phyloP scores from a whole-genome alignment of 2,888 invertebrate species.

The Eupsilia transversa region DNA sequence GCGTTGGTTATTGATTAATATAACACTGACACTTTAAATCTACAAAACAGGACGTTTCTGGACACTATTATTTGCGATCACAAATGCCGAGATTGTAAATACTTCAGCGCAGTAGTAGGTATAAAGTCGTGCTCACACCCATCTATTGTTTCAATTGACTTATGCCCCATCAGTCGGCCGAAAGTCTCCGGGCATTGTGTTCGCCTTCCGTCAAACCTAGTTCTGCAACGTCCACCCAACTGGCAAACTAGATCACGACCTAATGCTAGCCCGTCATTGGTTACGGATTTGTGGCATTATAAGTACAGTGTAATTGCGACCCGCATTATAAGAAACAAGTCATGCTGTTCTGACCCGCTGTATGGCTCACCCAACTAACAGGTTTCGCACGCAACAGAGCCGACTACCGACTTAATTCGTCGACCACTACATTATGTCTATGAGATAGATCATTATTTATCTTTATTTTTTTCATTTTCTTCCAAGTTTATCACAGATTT shows the following conservation, averaged over 20 bases:
- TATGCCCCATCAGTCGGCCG: slow-evolving; percentile 77
- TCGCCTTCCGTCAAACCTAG: slow-evolving; percentile 70
- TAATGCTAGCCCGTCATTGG: slow-evolving; percentile 21
- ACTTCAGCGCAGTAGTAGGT: slow-evolving; percentile 39
- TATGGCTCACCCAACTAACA: slow-evolving; percentile 68
- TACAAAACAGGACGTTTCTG: neutral
- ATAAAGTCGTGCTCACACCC: slow-evolving; percentile 81
- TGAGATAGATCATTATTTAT: slow-evolving; percentile 38
- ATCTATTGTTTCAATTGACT: slow-evolving; percentile 85
- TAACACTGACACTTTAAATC: neutral
- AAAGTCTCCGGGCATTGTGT: slow-evolving; percentile 82
- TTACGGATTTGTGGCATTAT: slow-evolving; percentile 34
- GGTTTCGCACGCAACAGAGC: slow-evolving; percentile 73
- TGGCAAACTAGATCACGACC: slow-evolving; percentile 61
- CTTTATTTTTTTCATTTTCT: slow-evolving; percentile 21
- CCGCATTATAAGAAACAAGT: slow-evolving; percentile 63
- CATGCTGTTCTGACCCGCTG: slow-evolving; percentile 57
- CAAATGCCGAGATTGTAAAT: slow-evolving; percentile 31
- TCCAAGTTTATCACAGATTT: slow-evolving; percentile 25
- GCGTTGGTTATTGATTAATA: neutral
- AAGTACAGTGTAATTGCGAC: slow-evolving; percentile 58
- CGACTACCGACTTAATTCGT: slow-evolving; percentile 66
- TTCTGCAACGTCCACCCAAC: slow-evolving; percentile 58
- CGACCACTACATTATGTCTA: slow-evolving; percentile 50
- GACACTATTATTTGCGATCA: slow-evolving; percentile 21